Conservation (phyloP, 2,797 vertebrate genomes). For the Sebastes variabilis region DNA sequence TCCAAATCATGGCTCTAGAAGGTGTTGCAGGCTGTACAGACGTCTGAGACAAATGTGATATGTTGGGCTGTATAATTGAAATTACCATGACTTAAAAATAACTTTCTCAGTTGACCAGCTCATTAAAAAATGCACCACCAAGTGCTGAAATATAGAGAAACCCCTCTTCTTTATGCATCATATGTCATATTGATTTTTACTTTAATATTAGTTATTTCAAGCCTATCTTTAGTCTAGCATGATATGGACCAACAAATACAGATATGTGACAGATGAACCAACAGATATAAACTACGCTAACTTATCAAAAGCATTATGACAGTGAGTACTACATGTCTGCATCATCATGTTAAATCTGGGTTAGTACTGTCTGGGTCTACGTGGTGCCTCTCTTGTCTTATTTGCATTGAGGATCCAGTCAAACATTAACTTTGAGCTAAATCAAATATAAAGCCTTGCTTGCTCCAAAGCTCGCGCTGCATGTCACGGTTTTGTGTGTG, state of each 20-base stretch:
- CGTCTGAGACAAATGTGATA: no score
- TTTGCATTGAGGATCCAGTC: conserved; percentile 50
- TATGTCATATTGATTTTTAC: no score
- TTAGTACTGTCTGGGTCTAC: background rate
- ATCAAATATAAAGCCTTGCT: conserved; percentile 49
- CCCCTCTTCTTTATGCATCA: background rate
- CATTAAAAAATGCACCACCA: background rate
- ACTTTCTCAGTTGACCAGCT: no score
- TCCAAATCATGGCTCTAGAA: no score
- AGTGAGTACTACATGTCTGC: background rate
- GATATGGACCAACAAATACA: background rate
- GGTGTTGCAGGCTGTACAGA: no score
- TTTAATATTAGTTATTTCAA: background rate
- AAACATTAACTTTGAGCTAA: conserved; percentile 67
- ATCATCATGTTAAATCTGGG: background rate
- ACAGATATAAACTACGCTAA: background rate
- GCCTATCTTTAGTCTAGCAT: background rate
- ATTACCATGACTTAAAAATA: no score
- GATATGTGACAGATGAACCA: background rate
- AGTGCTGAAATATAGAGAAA: background rate
- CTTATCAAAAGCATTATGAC: background rate
- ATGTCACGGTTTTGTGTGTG: background rate
- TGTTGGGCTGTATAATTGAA: no score
- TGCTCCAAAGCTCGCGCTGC: background rate
- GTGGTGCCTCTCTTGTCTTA: conserved; percentile 38